phyloP scores from a whole-genome alignment of 2,888 invertebrate species.

The Drosophila recens region DNA sequence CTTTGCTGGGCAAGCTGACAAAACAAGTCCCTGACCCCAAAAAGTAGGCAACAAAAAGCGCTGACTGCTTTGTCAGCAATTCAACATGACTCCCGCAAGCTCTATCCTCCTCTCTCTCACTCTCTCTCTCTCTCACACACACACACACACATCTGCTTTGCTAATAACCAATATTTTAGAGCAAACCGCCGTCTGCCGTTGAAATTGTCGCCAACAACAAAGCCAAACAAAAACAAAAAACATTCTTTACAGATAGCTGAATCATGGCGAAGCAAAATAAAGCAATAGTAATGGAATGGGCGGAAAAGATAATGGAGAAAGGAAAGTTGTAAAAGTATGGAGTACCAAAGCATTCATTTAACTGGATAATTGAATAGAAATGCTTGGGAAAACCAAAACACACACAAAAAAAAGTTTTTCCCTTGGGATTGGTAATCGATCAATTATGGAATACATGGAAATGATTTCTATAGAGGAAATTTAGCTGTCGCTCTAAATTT shows the following conservation, averaged over 20 bases:
- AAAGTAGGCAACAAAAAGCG: conserved; percentile 73
- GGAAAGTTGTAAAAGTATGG: conserved; percentile 11
- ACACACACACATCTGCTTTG: conserved; percentile 43
- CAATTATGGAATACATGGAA: conserved; percentile 14
- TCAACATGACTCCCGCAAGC: conserved; percentile 30
- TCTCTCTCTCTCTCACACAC: neutral
- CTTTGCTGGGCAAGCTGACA: conserved; percentile 60
- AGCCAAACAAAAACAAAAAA: conserved; percentile 12
- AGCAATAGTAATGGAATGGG: neutral
- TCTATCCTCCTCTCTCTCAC: too few species aligned
- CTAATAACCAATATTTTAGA: conserved; percentile 77
- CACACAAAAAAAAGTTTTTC: neutral
- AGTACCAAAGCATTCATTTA: conserved; percentile 53
- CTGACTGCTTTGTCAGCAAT: conserved; percentile 70
- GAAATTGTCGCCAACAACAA: conserved; percentile 57
- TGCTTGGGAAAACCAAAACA: conserved; percentile 7
- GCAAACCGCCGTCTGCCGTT: conserved; percentile 53
- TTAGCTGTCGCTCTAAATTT: neutral
- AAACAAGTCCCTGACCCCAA: conserved; percentile 81
- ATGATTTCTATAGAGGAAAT: conserved; percentile 7
- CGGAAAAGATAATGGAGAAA: neutral
- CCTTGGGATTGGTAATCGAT: conserved; percentile 7
- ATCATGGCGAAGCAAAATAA: conserved; percentile 39
- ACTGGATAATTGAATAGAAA: conserved; percentile 60
- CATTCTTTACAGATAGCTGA: conserved; percentile 44